These are phyloP conservation scores for Cotesia typhae DNA, from an alignment of 1,140 invertebrate genomes.

Conservation along the genomic window DNA sequence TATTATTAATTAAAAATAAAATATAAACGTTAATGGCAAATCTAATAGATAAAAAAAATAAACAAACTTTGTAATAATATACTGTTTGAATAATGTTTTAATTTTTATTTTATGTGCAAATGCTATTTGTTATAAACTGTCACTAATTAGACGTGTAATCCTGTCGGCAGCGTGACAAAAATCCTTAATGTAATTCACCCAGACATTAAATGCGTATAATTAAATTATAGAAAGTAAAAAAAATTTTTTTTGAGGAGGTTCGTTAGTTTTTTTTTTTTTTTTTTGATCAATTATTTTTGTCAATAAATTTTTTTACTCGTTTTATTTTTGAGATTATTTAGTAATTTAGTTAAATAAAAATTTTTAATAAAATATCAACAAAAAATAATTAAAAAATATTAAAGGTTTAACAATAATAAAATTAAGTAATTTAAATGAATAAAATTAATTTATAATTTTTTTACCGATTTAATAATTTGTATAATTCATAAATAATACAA, in stretches of 20 bases:
- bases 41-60: background rate
- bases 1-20: background rate
- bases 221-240: background rate
- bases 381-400: no score
- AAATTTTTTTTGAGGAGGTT: background rate
- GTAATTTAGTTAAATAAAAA: no score
- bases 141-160: slow-evolving; percentile 43
- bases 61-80: slow-evolving; percentile 36
- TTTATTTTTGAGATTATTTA: no score
- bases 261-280: no score
- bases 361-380: no score
- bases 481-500: slow-evolving; percentile 24
- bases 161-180: slow-evolving; percentile 36
- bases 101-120: slow-evolving; percentile 42
- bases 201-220: no score
- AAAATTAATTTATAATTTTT: no score
- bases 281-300: no score
- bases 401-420: no score
- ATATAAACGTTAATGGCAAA: slow-evolving; percentile 5
- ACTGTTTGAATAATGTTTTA: slow-evolving; percentile 20
- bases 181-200: slow-evolving; percentile 31
- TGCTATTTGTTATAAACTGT: slow-evolving; percentile 43
- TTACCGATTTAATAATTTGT: slow-evolving; percentile 13
- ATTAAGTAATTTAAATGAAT: no score
- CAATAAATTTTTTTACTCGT: no score